Evolutionary conservation across 92 coral and sea anemone genomes (phyloP).

Genomic region (Phenganax subtilis): DNA sequence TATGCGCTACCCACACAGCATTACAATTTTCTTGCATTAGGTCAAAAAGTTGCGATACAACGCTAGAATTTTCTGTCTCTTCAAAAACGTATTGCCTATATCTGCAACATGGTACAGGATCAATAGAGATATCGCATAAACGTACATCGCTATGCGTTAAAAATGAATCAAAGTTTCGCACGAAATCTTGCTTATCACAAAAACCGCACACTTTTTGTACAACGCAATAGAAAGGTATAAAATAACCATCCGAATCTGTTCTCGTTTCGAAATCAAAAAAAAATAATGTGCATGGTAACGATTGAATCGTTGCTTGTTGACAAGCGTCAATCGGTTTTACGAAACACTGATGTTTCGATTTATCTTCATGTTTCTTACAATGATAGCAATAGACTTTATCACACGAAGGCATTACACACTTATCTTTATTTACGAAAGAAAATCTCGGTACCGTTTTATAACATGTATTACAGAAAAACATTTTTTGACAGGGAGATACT

Average conservation of each 20-base stretch:
- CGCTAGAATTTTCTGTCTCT: neutral
- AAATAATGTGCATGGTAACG: neutral
- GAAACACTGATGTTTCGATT: neutral
- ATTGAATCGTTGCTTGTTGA: neutral
- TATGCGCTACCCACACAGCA: no score
- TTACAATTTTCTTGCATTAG: no score
- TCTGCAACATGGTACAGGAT: constrained; percentile 14
- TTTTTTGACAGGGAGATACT: no score
- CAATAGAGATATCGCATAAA: constrained; percentile 7
- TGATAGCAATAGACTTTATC: neutral
- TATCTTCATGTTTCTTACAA: neutral
- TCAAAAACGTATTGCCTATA: constrained; percentile 14
- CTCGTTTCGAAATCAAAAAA: constrained; percentile 38
- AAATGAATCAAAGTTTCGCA: neutral
- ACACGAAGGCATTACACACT: no score
- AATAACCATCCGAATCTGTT: neutral
- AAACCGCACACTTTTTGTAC: neutral
- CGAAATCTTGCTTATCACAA: neutral
- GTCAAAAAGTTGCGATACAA: neutral
- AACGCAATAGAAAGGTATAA: constrained; percentile 20
- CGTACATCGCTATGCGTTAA: neutral
- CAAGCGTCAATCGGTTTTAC: neutral
- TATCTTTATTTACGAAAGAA: no score
- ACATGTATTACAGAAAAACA: no score
- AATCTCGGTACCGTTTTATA: no score